phyloP scores from a whole-genome alignment of 2,113 vertebrate genomes.

The Ophthalmolycus amberensis region DNA sequence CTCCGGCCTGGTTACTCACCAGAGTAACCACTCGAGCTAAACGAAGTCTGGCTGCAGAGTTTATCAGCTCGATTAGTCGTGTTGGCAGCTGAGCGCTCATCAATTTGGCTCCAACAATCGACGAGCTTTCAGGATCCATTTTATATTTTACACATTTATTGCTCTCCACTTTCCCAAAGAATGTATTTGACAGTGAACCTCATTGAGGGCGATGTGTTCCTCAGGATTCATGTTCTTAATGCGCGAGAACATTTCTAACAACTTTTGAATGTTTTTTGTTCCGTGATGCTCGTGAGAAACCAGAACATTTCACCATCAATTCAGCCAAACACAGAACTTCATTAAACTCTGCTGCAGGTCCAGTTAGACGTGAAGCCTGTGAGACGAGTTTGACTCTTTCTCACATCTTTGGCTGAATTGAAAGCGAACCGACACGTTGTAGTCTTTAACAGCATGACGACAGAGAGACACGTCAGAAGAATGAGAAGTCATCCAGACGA shows the following conservation, averaged over 20 bases:
- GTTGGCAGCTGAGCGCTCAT: conserved; percentile 16
- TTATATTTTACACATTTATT: background rate
- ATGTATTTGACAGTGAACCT: too few species aligned
- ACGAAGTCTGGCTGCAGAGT: conserved; percentile 17
- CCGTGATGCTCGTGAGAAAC: conserved; percentile 27
- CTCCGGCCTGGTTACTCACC: background rate
- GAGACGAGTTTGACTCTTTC: background rate
- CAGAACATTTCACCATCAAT: background rate
- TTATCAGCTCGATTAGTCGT: conserved; percentile 19
- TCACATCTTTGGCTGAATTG: conserved; percentile 25
- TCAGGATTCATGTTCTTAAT: background rate
- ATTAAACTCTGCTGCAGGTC: background rate
- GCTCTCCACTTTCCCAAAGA: background rate
- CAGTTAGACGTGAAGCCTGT: too few species aligned
- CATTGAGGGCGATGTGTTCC: too few species aligned
- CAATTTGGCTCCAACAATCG: background rate
- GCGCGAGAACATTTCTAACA: background rate
- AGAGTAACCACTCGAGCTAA: background rate
- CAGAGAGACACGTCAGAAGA: conserved; percentile 5
- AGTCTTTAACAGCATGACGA: background rate
- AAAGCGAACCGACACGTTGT: background rate
- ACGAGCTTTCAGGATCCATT: background rate
- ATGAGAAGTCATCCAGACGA: background rate
- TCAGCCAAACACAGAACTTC: conserved; percentile 21
- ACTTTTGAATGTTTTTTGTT: background rate